Evolutionary conservation across 2,888 invertebrate genomes (phyloP), one percentile per base, ranked within the genome.

Genomic region (Hirtodrosophila histrioides): DNA sequence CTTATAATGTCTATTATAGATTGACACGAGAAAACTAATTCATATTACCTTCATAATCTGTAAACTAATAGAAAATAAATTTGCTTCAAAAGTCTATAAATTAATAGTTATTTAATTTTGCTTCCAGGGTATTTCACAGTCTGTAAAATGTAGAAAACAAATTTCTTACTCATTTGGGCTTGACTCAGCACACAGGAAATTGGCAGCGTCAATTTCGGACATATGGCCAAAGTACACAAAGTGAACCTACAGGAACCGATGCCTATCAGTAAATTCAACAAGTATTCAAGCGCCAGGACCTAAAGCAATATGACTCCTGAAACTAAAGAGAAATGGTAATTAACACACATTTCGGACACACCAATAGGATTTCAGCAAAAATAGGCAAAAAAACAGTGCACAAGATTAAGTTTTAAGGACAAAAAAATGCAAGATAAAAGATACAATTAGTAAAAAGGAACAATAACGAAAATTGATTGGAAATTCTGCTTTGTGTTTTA

Each of bases 251-350:
- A 27, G 27, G 5, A 58, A 36, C 39, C 17, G 17, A 27, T 46
- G 23, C 23, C 11, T n/a, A 11, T 2, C 40, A 45, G 41, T 49
- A 57, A 40, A 57, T 40, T 73, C 82, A 82, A 78, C 75, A 81
- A 78, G 72, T 78, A 46, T 17, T 17, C 17, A 39, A 53, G 37
- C 37, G 37, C 35, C 8, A n/a, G 12, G 8, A 7, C 23, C 43
- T 12, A 24, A 33, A 17, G 44, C 40, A 48, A 36, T 50, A 46
- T 24, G 46, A 46, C 39, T 54, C 37, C 24, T 49, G 17, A 23
- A 57, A 46, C 40, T 24, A 45, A 57, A 61, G 43, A 23, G 29
- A 45, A 69, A 37, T 36, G 43, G 46, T 57, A 50, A 50, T 39
- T 27, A 58, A 35, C 17, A 2, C 1, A 31, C 2, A 31, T 10